Base-by-base conservation (phyloP, 2,113 vertebrate genomes). In the Epinephelus lanceolatus region DNA sequence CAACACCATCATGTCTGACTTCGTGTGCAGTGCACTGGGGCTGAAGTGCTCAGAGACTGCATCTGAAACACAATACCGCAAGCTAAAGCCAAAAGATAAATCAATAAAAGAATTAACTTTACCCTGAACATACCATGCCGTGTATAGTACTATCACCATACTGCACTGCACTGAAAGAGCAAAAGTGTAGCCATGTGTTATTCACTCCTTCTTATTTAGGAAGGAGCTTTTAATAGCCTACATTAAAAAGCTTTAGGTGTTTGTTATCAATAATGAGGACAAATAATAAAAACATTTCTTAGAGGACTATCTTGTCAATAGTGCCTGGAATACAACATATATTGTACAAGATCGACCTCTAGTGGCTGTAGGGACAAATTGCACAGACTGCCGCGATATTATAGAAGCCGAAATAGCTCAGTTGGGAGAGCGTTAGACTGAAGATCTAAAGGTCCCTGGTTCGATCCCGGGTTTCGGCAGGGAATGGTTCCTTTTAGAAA, bases 361-460 rank as follows among this genome's bases (percentile, higher is more conserved):
- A 5, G 57, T 80, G 79, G 78, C 0, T 2, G 0, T 2, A 3
- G 0, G 1, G 0, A 0, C 0, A 2, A 11, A 53, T 8, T 6
- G 5, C 78, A 65, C 0, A 7, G 0, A 6, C 1, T 14, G 9
- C 0, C 3, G n/a, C 1, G 25, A 25, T 25, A 1, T 25, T 1
- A 12, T 9, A 3, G 13, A 2, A 4, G 73, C 84, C 83, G 83
- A 78, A 81, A 86, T 81, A 86, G 76, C 80, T 88, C 84, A 89
- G 84, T 89, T 86, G 80, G 87, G 87, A 88, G 86, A 88, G 77
- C 71, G 83, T 78, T 84, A 78, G 81, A 84, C 75, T 84, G 81
- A 84, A 84, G 81, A 78, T 78, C 87, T 86, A 81, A 89, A 89
- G 77, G 87, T 86, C 87, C 69, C 87, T 89, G 87, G 84, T 86